Percentiles rank a stretch among this genome's conserved stretches.
phyloP scores from a whole-genome alignment of 2,797 vertebrate genomes.

The Sardinella longiceps region DNA sequence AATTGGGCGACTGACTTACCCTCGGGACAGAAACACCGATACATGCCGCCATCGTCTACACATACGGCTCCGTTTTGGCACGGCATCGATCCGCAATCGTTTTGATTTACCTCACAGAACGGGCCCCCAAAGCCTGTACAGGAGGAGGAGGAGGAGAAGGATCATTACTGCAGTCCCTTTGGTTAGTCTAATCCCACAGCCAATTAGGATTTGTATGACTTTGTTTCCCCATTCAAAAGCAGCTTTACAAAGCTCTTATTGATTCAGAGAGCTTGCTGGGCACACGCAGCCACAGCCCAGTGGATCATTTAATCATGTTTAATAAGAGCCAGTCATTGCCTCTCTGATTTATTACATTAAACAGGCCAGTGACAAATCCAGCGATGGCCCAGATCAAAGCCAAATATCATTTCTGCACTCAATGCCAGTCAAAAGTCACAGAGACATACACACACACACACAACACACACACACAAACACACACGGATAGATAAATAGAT shows the following conservation, averaged over 20 bases:
- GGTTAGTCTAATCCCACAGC: conserved; percentile 65
- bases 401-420: conserved; percentile 48
- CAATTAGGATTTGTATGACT: conserved; percentile 76
- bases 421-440: background rate
- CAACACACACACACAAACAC: background rate
- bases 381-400: conserved; percentile 65
- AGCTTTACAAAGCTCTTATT: conserved; percentile 70
- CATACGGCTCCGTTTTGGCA: conserved; percentile 74
- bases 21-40: conserved; percentile 75
- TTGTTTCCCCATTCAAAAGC: conserved; percentile 75
- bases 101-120: conserved; percentile 77
- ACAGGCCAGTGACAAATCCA: conserved; percentile 62
- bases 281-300: conserved; percentile 69
- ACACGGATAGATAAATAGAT: conserved; percentile 4
- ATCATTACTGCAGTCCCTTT: conserved; percentile 60
- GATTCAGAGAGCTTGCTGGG: conserved; percentile 69
- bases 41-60: conserved; percentile 66
- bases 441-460: background rate
- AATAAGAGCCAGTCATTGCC: conserved; percentile 72
- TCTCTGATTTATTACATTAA: conserved; percentile 72
- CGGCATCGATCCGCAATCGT: conserved; percentile 74
- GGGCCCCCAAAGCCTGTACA: conserved; percentile 72
- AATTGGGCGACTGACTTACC: conserved; percentile 59
- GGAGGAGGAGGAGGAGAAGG: conserved; percentile 3
- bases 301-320: conserved; percentile 79